phyloP scores from a whole-genome alignment of 2,888 invertebrate genomes.

The Aelia acuminata region DNA sequence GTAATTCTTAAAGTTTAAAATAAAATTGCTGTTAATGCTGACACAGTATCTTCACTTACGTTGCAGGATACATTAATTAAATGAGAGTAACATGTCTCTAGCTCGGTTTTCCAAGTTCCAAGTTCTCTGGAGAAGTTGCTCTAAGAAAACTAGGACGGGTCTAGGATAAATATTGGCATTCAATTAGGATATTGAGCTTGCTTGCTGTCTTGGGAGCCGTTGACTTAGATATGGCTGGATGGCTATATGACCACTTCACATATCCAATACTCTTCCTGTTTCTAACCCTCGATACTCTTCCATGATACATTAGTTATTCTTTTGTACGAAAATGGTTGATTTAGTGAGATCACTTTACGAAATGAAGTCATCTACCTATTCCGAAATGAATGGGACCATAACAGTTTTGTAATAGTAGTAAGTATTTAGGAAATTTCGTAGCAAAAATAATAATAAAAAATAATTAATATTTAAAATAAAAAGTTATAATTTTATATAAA shows the following conservation, averaged over 20 bases:
- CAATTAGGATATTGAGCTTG: not conserved
- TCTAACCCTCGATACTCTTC: not conserved
- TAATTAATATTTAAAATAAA: too few relatives aligned
- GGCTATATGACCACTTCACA: not conserved
- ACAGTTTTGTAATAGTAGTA: too few relatives aligned
- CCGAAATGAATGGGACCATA: too few relatives aligned
- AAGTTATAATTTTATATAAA: too few relatives aligned
- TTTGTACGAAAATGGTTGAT: not conserved
- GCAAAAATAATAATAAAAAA: too few relatives aligned
- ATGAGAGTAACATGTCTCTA: not conserved
- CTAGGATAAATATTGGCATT: conserved; percentile 1
- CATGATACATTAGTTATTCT: not conserved
- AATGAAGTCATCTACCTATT: not conserved
- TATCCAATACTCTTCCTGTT: not conserved
- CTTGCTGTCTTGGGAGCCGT: not conserved
- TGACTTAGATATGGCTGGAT: not conserved
- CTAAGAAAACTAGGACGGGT: not conserved
- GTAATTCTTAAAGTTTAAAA: too few relatives aligned
- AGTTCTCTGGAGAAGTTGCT: not conserved
- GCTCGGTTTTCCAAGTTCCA: not conserved
- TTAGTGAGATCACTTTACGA: not conserved
- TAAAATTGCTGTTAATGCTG: not conserved
- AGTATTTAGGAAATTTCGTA: too few relatives aligned
- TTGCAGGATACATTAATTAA: not conserved
- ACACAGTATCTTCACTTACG: not conserved